Percentiles rank a stretch among this genome's conserved stretches.
Evolutionary conservation across 2,888 invertebrate species (phyloP).

Genomic region (Mythimna lalbum): DNA sequence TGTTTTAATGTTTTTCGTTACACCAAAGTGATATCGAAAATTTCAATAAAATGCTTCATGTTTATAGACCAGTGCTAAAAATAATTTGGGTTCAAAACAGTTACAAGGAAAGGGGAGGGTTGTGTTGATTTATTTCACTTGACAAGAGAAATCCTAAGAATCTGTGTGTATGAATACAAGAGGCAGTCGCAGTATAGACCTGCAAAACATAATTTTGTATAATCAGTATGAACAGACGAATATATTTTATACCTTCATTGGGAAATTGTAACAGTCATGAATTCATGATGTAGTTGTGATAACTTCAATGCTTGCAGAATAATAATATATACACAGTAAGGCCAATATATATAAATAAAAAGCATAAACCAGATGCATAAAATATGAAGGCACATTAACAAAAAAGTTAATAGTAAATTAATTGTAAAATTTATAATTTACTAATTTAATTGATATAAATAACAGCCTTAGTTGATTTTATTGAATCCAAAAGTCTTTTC

Average conservation of each 20-base stretch:
- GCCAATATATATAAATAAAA: slow-evolving; percentile 56
- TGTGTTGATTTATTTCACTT: slow-evolving; percentile 55
- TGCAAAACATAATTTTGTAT: slow-evolving; percentile 86
- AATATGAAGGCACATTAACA: slow-evolving; percentile 8
- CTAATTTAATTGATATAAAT: no score
- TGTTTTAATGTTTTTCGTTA: slow-evolving; percentile 43
- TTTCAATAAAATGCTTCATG: slow-evolving; percentile 60
- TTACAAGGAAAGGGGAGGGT: slow-evolving; percentile 58
- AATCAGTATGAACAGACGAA: slow-evolving; percentile 67
- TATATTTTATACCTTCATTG: slow-evolving; percentile 52
- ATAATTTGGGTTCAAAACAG: slow-evolving; percentile 49
- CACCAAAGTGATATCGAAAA: slow-evolving; percentile 59
- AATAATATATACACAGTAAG: slow-evolving; percentile 29
- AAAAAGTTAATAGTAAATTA: neutral
- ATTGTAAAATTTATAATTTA: slow-evolving; percentile 37
- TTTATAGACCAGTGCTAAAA: slow-evolving; percentile 60
- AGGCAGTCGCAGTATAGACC: slow-evolving; percentile 84
- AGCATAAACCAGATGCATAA: slow-evolving; percentile 21
- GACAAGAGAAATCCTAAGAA: slow-evolving; percentile 61
- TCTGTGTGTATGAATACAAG: slow-evolving; percentile 67
- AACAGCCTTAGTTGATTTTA: slow-evolving; percentile 48
- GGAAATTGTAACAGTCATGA: slow-evolving; percentile 40
- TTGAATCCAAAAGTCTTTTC: slow-evolving; percentile 19
- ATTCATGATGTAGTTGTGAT: slow-evolving; percentile 21
- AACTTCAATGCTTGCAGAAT: slow-evolving; percentile 23